Conservation (phyloP, 2,797 vertebrate species). For the Tragopan temminckii region DNA sequence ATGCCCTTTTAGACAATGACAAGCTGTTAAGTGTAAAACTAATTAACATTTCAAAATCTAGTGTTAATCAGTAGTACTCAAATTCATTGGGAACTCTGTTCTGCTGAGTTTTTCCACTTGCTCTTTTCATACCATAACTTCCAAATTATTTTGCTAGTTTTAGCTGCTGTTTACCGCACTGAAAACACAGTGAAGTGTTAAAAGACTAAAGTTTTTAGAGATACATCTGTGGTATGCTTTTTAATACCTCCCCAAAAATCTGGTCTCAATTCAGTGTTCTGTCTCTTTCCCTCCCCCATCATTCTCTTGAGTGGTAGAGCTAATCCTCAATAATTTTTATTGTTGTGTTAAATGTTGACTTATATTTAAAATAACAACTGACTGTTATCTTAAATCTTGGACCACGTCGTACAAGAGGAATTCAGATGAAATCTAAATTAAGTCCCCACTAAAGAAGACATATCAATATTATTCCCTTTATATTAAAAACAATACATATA, state of each 20-base stretch:
- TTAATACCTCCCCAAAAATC: background rate
- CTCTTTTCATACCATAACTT: conserved; percentile 75
- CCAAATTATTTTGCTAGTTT: conserved; percentile 75
- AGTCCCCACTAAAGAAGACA: background rate
- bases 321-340: background rate
- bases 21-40: conserved; percentile 83
- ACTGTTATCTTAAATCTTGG: background rate
- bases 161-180: conserved; percentile 53
- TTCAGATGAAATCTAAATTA: background rate
- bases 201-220: conserved; percentile 3
- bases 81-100: conserved; percentile 72
- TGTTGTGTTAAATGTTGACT: background rate
- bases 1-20: conserved; percentile 84
- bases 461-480: background rate
- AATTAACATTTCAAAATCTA: conserved; percentile 89
- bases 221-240: background rate
- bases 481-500: background rate
- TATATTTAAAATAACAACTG: conserved; percentile 29
- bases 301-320: background rate
- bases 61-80: conserved; percentile 81
- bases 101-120: conserved; percentile 55
- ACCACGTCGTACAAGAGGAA: rapidly evolving
- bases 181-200: conserved; percentile 32
- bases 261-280: background rate
- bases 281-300: background rate